Base-by-base conservation (phyloP, 2,113 vertebrate species). In the Puffinus mauretanicus region DNA sequence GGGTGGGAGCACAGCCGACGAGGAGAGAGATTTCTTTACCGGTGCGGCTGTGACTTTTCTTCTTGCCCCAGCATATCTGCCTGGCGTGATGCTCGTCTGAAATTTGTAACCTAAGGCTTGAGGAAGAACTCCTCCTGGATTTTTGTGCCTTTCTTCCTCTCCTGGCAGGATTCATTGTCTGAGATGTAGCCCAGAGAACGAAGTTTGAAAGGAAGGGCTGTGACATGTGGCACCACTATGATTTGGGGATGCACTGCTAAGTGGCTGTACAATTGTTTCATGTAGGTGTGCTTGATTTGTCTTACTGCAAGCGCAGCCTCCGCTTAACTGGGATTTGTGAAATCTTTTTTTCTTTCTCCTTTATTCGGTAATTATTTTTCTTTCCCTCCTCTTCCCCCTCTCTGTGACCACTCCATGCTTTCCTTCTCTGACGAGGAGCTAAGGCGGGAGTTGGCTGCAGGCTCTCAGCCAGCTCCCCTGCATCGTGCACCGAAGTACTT, bases 181-280 rank as follows among this genome's bases (percentile, higher is more conserved):
- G 96, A 97, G 72, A 64, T 94, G 76, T 94, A 96, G 95, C 75
- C 29, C 92, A 79, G 85, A 83, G 93, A 76, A 58, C 16, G 72
- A 69, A 84, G 80, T 88, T 79, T 40, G 92, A 77, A 83, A 90
- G 83, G 80, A 90, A 94, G 32, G 67, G 86, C 96, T 73, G 30
- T 67, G 97, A 96, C 42, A 86, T 96, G 97, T 97, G 94, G 96
- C 89, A 51, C 76, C 67, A 54, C 98, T 94, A 98, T 99, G 98
- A 96, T 99, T 92, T 98, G 98, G 99, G 98, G 97, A 86, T 97
- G 98, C 88, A 82, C 98, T 86, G 96, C 98, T 97, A 76, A 97
- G 91, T 99, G 98, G 98, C 98, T 99, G 70, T 98, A 96, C 96
- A 93, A 24, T 97, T 99, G 99, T 98, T 98, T 99, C 85, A 96